Base-by-base conservation (phyloP, 2,113 vertebrate species). In the Gambusia affinis region DNA sequence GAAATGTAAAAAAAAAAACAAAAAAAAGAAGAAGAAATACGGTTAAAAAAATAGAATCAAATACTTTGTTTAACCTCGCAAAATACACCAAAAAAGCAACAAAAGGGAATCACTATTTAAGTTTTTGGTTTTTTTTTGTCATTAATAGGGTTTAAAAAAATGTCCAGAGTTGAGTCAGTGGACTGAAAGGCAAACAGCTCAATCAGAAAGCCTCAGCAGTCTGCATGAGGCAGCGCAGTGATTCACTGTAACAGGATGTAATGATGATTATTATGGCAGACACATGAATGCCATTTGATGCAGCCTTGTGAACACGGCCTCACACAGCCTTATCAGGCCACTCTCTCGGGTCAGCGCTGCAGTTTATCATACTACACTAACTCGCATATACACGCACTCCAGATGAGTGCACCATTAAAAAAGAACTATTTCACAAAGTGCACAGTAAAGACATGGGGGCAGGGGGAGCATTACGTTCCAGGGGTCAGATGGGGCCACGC, bases 221-320 rank as follows among this genome's bases (percentile, higher is more conserved):
- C 42, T 63, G 3, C 7, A 10, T 61, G 39, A 76, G 77, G 60
- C 75, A 57, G 37, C 3, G 8, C 57, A 24, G 24, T 60, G 47
- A 70, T 63, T 72, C 73, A 60, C 30, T 62, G 71, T 74, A 83
- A 68, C 77, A 73, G 76, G 75, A 29, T 60, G 67, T 71, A 72
- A 80, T 77, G 80, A 76, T 60, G 82, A 87, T 79, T 78, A 79
- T 84, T 60, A 63, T 64, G 71, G 64, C 71, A 78, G 75, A 81
- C 85, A 73, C 79, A 75, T 76, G 67, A 85, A 87, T 73, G 61
- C 61, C 61, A 80, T 84, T 87, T 72, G 37, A 85, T 73, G 73
- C 31, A 27, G 29, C 30, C 44, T 15, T 10, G 27, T 64, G 70
- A 85, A 76, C 69, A 42, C 44, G n/a, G 78, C 14, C 30, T 67